Evolutionary conservation across 2,888 invertebrate genomes (phyloP).

Genomic region (Pogonocherus hispidulus): DNA sequence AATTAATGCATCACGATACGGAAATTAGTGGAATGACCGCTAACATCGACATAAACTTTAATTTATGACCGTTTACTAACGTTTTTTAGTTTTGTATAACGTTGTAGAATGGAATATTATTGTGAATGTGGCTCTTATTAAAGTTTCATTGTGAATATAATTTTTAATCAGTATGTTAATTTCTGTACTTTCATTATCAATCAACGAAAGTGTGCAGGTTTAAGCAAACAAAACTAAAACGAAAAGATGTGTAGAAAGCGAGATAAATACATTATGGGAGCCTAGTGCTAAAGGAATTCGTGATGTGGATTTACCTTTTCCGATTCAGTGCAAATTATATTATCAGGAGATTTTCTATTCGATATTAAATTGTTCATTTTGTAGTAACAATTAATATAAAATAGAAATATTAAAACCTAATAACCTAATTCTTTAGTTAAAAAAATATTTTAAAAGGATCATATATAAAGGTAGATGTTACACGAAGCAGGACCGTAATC

Average conservation of each 20-base stretch:
- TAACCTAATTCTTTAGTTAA: no score
- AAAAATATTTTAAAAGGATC: no score
- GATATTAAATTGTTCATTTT: no score
- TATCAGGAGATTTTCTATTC: no score
- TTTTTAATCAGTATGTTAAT: slow-evolving; percentile 6
- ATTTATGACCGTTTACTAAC: neutral
- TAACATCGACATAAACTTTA: neutral
- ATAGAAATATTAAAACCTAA: no score
- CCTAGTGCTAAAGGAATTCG: neutral
- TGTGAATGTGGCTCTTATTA: no score
- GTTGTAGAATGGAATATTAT: neutral
- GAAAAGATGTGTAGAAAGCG: slow-evolving; percentile 13
- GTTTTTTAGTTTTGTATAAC: neutral
- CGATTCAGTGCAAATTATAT: no score
- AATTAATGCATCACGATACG: slow-evolving; percentile 4
- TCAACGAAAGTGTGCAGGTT: slow-evolving; percentile 12
- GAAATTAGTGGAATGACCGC: neutral
- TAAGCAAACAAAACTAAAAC: slow-evolving; percentile 16
- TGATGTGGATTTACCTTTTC: no score
- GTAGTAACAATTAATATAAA: no score
- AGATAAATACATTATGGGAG: neutral
- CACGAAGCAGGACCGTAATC: no score
- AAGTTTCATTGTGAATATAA: neutral
- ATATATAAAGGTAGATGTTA: no score
- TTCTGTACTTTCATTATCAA: slow-evolving; percentile 26